These are phyloP conservation scores for Sternarchorhynchus goeldii DNA, from an alignment of 2,797 vertebrate species.

Conservation along the genomic window DNA sequence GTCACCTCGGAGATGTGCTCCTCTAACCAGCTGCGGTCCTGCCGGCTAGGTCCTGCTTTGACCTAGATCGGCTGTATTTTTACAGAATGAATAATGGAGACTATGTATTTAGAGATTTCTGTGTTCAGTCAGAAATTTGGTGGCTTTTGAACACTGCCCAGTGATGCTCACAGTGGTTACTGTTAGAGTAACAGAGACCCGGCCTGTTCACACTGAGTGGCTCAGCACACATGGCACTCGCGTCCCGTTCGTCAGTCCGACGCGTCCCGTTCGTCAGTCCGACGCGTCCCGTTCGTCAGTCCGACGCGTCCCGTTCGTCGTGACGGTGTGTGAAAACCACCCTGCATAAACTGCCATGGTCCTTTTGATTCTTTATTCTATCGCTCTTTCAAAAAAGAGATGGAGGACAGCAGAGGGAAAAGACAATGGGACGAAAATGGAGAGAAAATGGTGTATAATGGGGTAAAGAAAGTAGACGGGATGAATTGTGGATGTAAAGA, in stretches of 20 bases:
- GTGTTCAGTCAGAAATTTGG: too few species aligned
- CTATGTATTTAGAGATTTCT: too few species aligned
- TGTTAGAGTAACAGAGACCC: too few species aligned
- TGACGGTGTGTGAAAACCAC: constrained; percentile 1
- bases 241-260: not conserved
- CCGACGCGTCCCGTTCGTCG: too few species aligned
- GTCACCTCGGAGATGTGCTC: too few species aligned
- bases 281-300: not conserved
- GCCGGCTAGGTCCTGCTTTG: too few species aligned
- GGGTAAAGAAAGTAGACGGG: not conserved
- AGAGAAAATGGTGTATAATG: not conserved
- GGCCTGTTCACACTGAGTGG: not conserved
- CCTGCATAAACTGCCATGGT: constrained; percentile 12
- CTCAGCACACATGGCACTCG: not conserved
- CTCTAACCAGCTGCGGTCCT: too few species aligned
- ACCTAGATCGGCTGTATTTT: too few species aligned
- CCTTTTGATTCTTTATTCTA: not conserved
- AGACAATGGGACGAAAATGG: not conserved
- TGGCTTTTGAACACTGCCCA: too few species aligned
- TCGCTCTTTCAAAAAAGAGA: not conserved
- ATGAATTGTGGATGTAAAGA: not conserved
- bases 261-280: not conserved
- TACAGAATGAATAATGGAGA: too few species aligned
- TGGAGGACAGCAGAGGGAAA: not conserved
- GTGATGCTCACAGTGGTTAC: too few species aligned